These are phyloP conservation scores for Machimus rusticus DNA, from an alignment of 2,888 invertebrate genomes.

Conservation along the genomic window DNA sequence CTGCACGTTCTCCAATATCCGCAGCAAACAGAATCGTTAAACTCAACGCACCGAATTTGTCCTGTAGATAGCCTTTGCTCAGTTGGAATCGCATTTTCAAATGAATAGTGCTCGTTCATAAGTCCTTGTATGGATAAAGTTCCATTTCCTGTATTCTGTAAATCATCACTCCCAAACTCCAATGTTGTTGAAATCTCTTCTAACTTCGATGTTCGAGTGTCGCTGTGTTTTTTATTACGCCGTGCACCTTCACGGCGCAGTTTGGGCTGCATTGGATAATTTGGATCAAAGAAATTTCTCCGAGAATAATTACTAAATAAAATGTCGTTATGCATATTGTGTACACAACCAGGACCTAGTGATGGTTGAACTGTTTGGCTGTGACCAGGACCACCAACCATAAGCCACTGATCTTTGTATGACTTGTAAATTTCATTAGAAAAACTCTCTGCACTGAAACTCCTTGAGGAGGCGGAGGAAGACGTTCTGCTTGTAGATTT, in stretches of 20 bases:
- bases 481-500: conserved; percentile 70
- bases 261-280: conserved; percentile 61
- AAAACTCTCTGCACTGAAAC: conserved; percentile 67
- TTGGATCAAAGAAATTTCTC: conserved; percentile 51
- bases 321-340: conserved; percentile 19
- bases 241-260: conserved; percentile 62
- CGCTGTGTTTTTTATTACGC: conserved; percentile 1
- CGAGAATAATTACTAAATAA: conserved; percentile 51
- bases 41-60: conserved; percentile 54
- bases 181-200: conserved; percentile 41
- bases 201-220: not conserved
- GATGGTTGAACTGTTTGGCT: not conserved
- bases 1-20: conserved; percentile 60
- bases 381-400: conserved; percentile 56
- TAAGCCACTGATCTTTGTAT: conserved; percentile 58
- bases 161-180: conserved; percentile 36
- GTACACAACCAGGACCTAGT: not conserved
- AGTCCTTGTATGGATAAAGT: conserved; percentile 43
- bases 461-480: conserved; percentile 68
- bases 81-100: conserved; percentile 47
- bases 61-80: conserved; percentile 40
- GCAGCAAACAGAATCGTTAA: conserved; percentile 57
- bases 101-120: conserved; percentile 46
- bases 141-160: conserved; percentile 27
- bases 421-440: conserved; percentile 60